A percentile compares a stretch with the other conserved stretches of the same genome.
These are phyloP conservation scores for Sturnira hondurensis DNA, from an alignment of 2,113 vertebrate genomes.

Conservation along the genomic window DNA sequence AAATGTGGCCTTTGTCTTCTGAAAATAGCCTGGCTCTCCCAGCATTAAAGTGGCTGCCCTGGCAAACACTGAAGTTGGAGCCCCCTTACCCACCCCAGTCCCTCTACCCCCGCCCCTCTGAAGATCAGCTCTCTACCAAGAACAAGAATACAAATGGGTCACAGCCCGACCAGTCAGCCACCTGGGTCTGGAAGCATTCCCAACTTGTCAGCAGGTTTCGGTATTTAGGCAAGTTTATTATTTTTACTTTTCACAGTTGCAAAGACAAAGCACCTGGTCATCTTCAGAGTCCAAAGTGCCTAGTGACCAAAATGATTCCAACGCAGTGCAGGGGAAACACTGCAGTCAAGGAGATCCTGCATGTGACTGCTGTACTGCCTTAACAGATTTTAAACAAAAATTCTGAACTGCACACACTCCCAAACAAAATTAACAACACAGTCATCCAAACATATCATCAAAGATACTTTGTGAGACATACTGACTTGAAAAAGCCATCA, in stretches of 20 bases:
- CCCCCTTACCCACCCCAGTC: neutral
- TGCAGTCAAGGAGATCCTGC: neutral
- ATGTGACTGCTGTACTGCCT: slow-evolving; percentile 10
- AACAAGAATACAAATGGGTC: neutral
- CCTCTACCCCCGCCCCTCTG: neutral
- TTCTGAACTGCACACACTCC: slow-evolving; percentile 41
- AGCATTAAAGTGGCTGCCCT: neutral
- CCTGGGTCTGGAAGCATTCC: neutral
- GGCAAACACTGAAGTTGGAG: neutral
- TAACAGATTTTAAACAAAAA: slow-evolving; percentile 57
- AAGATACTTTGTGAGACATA: slow-evolving; percentile 61
- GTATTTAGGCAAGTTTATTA: neutral
- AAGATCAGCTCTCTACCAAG: neutral
- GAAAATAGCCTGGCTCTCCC: neutral
- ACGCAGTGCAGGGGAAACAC: neutral
- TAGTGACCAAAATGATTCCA: neutral
- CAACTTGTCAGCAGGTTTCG: neutral
- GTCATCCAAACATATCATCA: slow-evolving; percentile 59
- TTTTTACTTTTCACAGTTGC: slow-evolving; percentile 37
- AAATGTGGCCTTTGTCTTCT: neutral
- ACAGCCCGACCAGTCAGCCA: neutral
- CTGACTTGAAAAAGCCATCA: slow-evolving; percentile 54
- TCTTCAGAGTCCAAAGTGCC: neutral
- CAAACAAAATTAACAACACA: slow-evolving; percentile 60
- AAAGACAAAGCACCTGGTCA: slow-evolving; percentile 18